phyloP scores from a whole-genome alignment of 2,888 invertebrate genomes.

The Serrognathus titanus region DNA sequence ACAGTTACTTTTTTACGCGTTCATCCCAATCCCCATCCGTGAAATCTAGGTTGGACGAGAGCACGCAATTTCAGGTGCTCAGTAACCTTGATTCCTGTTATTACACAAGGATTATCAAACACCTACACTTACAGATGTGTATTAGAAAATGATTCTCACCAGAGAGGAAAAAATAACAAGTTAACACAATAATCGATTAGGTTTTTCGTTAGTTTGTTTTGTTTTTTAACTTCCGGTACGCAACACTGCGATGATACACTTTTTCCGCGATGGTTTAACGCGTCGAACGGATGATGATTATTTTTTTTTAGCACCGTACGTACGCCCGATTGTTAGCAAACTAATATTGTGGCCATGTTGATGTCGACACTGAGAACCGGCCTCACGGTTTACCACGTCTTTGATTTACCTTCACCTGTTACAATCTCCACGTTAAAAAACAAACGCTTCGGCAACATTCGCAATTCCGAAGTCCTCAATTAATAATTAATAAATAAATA shows the following conservation, averaged over 20 bases:
- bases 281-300: not conserved
- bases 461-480: not conserved
- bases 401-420: conserved; percentile 33
- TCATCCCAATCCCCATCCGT: no score
- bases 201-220: no score
- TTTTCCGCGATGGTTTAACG: not conserved
- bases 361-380: conserved; percentile 25
- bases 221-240: no score
- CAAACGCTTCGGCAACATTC: conserved; percentile 14
- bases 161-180: not conserved
- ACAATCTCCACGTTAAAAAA: conserved; percentile 25
- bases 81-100: conserved; percentile 6
- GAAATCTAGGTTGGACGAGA: no score
- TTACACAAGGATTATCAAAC: conserved; percentile 1
- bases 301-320: not conserved
- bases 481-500: no score
- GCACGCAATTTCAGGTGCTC: not conserved
- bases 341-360: conserved; percentile 32
- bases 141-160: not conserved
- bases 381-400: conserved; percentile 18
- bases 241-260: no score
- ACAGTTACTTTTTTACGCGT: no score
- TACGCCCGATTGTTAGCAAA: conserved; percentile 15
- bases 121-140: conserved; percentile 5
- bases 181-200: no score